Evolutionary conservation across 2,888 invertebrate species (phyloP), one percentile per base, ranked within the genome.

Genomic region (Drosophila nr. perissopoda): DNA sequence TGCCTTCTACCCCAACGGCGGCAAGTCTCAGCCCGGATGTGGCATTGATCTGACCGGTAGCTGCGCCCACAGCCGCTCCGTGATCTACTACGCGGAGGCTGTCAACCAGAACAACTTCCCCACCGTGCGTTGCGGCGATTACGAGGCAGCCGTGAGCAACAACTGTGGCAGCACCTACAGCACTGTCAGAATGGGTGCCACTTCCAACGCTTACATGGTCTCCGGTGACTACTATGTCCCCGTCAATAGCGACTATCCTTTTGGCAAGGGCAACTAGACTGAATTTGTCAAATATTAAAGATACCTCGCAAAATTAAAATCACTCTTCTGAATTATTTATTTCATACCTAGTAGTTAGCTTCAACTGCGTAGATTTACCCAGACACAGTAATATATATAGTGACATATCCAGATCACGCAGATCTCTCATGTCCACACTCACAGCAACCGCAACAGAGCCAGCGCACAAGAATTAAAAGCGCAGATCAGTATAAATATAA

Each of bases 1-100:
- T 89, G 93, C 93, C 88, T 94, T 94, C 92, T 94, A 94, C 93
- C 94, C 94, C 90, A 94, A 94, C 93, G 93, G 93, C 73, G 93
- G 94, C 92, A 93, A 94, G 92, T 93, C 93, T 91, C 94, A 95
- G 92, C 92, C 93, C 79, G 94, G 94, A 91, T 94, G 94, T 92
- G 93, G 92, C 79, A 81, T 88, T 74, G 93, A 92, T 91, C 42
- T 90, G 42, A 90, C 88, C 74, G 92, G 91, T 40, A 74, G 80
- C 46, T 94, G 94, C 77, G 86, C 94, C 1, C 94, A 94, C 82
- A 79, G 86, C 33, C 91, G 94, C 61, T 89, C 94, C 0, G 92
- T 92, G 56, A 65, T 78, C 54, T 94, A 93, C 76, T 94, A 92
- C 66, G 93, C 93, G 1, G 94, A 94, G 87, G 93, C 94, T 3